A percentile compares a stretch with the other conserved stretches of the same genome.
These are phyloP conservation scores for Mesembrinibis cayennensis DNA, from an alignment of 2,113 vertebrate species.

Conservation along the genomic window DNA sequence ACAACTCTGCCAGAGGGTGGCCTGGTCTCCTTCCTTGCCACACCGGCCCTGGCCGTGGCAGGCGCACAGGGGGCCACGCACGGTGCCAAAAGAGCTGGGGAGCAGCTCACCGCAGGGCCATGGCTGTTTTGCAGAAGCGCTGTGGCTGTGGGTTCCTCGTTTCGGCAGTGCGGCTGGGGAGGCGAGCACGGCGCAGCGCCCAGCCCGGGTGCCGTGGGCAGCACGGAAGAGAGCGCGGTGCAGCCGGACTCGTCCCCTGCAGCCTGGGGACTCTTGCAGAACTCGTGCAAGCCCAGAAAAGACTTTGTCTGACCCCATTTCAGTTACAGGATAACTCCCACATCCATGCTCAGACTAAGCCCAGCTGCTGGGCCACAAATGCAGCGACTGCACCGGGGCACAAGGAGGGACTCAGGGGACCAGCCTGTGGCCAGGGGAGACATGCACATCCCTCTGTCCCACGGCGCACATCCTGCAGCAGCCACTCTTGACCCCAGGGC, in stretches of 20 bases:
- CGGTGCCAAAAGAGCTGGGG: fast-evolving
- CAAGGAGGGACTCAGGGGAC: background rate
- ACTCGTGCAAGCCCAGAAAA: background rate
- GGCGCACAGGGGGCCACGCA: fast-evolving
- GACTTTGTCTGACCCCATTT: background rate
- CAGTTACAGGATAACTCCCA: background rate
- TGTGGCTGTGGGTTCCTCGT: background rate
- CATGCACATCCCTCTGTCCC: fast-evolving
- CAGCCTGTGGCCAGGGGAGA: background rate
- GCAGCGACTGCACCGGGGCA: fast-evolving
- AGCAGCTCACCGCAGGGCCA: fast-evolving
- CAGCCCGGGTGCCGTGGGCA: fast-evolving
- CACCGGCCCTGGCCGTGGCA: background rate
- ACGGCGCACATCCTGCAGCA: background rate
- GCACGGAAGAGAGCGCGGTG: background rate
- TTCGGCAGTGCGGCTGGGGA: fast-evolving
- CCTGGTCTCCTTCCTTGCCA: fast-evolving
- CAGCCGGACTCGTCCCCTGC: background rate
- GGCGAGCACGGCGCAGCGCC: fast-evolving
- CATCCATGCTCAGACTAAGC: background rate
- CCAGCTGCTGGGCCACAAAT: background rate
- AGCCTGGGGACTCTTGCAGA: background rate
- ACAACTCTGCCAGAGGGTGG: background rate
- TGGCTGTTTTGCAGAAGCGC: fast-evolving
- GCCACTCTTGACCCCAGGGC: background rate